A percentile compares a stretch with the other conserved stretches of the same genome.
These are phyloP conservation scores for Zoanthus sansibaricus DNA, from an alignment of 92 coral and sea anemone genomes.

Conservation along the genomic window DNA sequence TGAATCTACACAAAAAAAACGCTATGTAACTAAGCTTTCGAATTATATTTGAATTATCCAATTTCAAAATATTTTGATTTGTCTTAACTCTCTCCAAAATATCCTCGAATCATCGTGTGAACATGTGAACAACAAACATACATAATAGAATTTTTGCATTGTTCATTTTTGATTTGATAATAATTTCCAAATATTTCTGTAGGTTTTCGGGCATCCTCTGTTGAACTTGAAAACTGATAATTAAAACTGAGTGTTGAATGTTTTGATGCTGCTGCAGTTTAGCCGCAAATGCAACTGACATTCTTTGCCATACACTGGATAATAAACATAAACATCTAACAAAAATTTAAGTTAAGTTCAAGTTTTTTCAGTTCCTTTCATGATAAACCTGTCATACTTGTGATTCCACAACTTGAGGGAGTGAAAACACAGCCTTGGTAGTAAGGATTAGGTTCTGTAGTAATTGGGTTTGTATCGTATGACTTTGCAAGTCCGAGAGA, in stretches of 20 bases:
- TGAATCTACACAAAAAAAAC: constrained; percentile 26
- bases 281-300: not conserved
- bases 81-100: constrained; percentile 82
- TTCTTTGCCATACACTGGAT: constrained; percentile 14
- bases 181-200: constrained; percentile 43
- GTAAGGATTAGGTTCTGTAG: constrained; percentile 85
- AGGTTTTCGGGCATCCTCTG: constrained; percentile 21
- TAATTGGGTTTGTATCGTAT: constrained; percentile 77
- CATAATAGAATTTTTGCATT: constrained; percentile 39
- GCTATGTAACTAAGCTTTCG: constrained; percentile 60
- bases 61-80: constrained; percentile 98
- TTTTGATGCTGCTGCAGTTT: constrained; percentile 8
- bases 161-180: constrained; percentile 47
- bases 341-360: constrained; percentile 28
- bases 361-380: constrained; percentile 65
- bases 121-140: constrained; percentile 46
- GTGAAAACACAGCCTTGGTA: constrained; percentile 95
- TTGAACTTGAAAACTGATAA: constrained; percentile 21
- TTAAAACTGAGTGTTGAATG: constrained; percentile 21
- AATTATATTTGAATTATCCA: constrained; percentile 78
- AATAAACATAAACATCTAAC: constrained; percentile 28
- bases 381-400: constrained; percentile 86
- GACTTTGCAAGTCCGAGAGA: constrained; percentile 95
- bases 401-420: constrained; percentile 88
- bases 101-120: constrained; percentile 75